These are phyloP conservation scores for Timandra comae DNA, from an alignment of 2,888 invertebrate genomes.

Conservation along the genomic window DNA sequence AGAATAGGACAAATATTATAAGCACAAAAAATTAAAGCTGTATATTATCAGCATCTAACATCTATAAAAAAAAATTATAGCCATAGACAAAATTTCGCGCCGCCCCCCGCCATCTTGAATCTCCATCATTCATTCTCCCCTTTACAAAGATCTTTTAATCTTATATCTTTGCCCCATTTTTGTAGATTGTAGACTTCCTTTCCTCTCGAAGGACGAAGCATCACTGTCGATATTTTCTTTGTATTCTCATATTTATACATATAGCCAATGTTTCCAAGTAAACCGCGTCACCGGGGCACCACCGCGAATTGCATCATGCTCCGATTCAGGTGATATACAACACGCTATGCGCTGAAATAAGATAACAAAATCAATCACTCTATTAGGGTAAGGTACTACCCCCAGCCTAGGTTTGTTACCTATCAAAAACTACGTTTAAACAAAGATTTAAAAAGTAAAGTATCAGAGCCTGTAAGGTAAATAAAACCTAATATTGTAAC, in stretches of 20 bases:
- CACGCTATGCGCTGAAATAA: conserved; percentile 77
- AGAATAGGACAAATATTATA: conserved; percentile 34
- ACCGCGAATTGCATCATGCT: conserved; percentile 79
- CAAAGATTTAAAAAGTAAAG: no score
- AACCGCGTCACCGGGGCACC: conserved; percentile 79
- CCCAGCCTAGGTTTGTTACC: no score
- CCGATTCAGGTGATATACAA: conserved; percentile 80
- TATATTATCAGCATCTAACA: no score
- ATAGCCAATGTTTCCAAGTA: conserved; percentile 81
- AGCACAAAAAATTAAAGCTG: no score
- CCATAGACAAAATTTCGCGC: no score
- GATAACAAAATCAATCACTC: conserved; percentile 21
- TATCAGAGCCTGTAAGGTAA: no score
- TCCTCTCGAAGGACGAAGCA: not conserved
- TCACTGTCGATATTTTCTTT: not conserved
- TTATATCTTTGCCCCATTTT: not conserved
- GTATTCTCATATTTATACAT: no score
- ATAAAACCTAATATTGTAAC: no score
- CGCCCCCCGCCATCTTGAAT: not conserved
- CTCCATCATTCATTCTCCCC: not conserved
- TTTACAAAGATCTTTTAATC: not conserved
- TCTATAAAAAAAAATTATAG: no score
- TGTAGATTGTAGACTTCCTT: not conserved
- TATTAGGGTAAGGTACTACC: no score
- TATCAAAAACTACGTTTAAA: no score